Percentiles rank a stretch among this genome's conserved stretches.
Evolutionary conservation across 2,888 invertebrate genomes (phyloP).

Genomic region (Prosopocoilus inquinatus): DNA sequence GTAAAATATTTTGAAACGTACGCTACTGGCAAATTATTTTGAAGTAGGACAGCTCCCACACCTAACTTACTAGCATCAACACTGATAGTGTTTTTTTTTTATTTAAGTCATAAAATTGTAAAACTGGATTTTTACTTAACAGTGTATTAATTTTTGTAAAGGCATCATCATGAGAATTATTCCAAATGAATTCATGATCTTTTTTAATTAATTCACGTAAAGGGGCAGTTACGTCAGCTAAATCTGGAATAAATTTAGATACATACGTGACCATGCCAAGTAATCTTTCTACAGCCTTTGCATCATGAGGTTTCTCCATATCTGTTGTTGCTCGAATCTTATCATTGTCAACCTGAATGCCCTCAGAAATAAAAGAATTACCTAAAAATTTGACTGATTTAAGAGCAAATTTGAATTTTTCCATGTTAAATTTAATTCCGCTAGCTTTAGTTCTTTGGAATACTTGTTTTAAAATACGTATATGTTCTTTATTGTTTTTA

Average conservation of each 20-base stretch:
- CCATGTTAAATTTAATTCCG: background rate
- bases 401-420: background rate
- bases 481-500: constrained; percentile 1
- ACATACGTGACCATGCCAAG: constrained; percentile 10
- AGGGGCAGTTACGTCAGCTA: background rate
- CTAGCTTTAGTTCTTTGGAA: background rate
- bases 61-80: constrained; percentile 5
- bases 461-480: background rate
- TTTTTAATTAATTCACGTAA: background rate
- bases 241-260: constrained; percentile 9
- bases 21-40: constrained; percentile 9
- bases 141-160: constrained; percentile 8
- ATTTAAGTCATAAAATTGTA: constrained; percentile 3
- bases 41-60: constrained; percentile 3
- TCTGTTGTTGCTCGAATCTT: constrained; percentile 2
- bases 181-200: background rate
- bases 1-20: background rate
- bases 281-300: constrained; percentile 7
- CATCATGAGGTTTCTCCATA: background rate
- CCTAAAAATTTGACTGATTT: background rate
- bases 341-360: background rate
- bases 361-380: background rate
- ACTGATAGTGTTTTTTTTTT: constrained; percentile 1
- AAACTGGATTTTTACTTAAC: constrained; percentile 4
- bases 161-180: background rate